Evolutionary conservation across 2,113 vertebrate species (phyloP), one percentile per base, ranked within the genome.

Genomic region (Pterocles orientalis): DNA sequence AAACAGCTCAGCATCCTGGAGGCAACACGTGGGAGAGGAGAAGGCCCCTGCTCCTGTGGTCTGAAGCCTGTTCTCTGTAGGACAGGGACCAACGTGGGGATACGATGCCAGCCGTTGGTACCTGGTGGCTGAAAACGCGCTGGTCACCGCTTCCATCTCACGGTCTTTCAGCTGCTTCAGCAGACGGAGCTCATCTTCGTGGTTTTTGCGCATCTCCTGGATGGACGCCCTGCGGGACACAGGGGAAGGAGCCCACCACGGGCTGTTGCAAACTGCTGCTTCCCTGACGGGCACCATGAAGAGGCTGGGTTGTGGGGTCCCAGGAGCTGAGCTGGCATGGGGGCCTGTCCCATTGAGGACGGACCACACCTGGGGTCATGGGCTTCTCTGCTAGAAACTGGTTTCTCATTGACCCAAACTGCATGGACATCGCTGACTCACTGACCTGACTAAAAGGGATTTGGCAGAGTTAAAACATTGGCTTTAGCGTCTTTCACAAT

Each of bases 61-160:
- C 21, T 1, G 1, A 60, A 34, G 51, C 16, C 24, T 31, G 12
- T 28, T 75, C 24, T 39, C 9, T 2, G 1, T 12, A n/a, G 48
- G 48, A 65, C 12, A 14, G 26, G 36, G 33, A 43, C 12, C 23
- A 24, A 17, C 1, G 7, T 4, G 16, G 28, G 48, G 29, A 58
- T 9, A 14, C 0, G 1, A 8, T 0, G 1, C 7, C 0, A 6
- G 25, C 7, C 2, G 5, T 7, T 3, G 5, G 6, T 80, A 98
- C 98, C 98, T 96, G 3, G 99, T 99, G 86, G 99, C 98, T 10
- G 99, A 99, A 9, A 98, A 98, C 73, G 99, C 98, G 0, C 99
- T 99, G 86, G 99, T 99, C 62, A 99, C 98, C 0, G 99, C 99
- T 6, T 99, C 98, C 0, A 99, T 98, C 97, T 99, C 99, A 50